These are phyloP conservation scores for Coelopa pilipes DNA, from an alignment of 2,888 invertebrate genomes.

Conservation along the genomic window DNA sequence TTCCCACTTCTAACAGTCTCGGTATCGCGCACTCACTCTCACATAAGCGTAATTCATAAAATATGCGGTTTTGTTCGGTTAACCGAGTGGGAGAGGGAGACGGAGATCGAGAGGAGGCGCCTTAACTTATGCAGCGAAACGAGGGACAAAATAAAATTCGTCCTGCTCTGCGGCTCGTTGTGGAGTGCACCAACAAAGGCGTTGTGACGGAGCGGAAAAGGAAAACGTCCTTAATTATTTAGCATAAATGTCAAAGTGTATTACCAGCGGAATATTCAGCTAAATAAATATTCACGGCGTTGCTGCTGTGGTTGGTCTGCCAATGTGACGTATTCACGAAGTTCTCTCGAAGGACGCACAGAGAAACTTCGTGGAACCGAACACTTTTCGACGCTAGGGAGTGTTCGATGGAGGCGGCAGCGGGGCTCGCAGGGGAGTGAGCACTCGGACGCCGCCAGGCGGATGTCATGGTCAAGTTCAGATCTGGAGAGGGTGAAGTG, in stretches of 20 bases:
- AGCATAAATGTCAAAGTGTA: conserved; percentile 36
- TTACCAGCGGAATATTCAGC: conserved; percentile 34
- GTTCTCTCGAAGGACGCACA: conserved; percentile 31
- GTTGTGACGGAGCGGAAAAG: background rate
- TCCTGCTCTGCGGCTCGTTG: background rate
- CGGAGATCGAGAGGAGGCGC: background rate
- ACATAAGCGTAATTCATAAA: background rate
- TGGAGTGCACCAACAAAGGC: too few relatives aligned
- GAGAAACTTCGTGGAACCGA: background rate
- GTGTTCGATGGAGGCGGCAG: too few relatives aligned
- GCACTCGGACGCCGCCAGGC: too few relatives aligned
- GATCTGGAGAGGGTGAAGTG: too few relatives aligned
- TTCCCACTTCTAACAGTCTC: background rate
- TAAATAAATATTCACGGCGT: conserved; percentile 28
- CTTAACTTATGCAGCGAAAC: background rate
- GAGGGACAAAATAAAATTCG: background rate
- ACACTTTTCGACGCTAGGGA: too few relatives aligned
- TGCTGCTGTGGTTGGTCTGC: too few relatives aligned
- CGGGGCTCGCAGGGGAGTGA: too few relatives aligned
- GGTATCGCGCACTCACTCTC: background rate
- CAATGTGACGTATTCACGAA: conserved; percentile 27
- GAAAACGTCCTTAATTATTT: conserved; percentile 30
- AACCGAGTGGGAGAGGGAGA: conserved; percentile 9
- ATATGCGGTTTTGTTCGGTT: conserved; percentile 19
- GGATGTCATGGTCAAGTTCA: too few relatives aligned